Evolutionary conservation across 2,888 invertebrate species (phyloP).

Genomic region (Pristionchus entomophagus): DNA sequence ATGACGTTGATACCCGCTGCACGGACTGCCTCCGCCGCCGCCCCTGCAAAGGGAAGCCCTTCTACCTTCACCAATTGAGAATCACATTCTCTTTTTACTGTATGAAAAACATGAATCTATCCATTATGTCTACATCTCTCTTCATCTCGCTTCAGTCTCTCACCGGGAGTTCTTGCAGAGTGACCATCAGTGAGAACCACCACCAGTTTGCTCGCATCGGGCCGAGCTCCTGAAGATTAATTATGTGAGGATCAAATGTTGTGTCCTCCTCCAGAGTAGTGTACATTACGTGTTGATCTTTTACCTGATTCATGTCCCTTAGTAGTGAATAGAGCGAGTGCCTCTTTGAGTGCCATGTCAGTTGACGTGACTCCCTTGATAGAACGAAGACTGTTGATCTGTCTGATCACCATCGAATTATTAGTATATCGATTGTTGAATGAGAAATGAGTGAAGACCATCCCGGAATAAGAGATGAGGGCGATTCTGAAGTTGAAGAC

Average conservation of each 20-base stretch:
- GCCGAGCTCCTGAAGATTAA: constrained; percentile 60
- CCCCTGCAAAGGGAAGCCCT: background rate
- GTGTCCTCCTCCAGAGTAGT: background rate
- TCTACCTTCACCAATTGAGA: too few species aligned
- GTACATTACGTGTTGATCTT: background rate
- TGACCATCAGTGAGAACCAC: constrained; percentile 74
- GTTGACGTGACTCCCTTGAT: constrained; percentile 73
- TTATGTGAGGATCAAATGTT: too few species aligned
- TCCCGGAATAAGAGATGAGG: constrained; percentile 70
- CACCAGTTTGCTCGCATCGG: constrained; percentile 67
- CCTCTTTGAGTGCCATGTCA: constrained; percentile 66
- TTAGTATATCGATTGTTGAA: constrained; percentile 70
- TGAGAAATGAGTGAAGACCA: constrained; percentile 69
- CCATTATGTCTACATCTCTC: too few species aligned
- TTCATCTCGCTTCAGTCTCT: too few species aligned
- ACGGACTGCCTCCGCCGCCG: constrained; percentile 32
- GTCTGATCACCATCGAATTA: constrained; percentile 67
- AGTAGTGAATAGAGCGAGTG: constrained; percentile 64
- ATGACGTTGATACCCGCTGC: constrained; percentile 62
- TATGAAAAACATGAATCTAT: background rate
- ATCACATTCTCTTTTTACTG: too few species aligned
- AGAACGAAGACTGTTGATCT: constrained; percentile 64
- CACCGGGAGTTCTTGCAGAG: constrained; percentile 58
- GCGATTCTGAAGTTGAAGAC: constrained; percentile 58
- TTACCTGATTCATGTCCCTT: constrained; percentile 56